Conservation (phyloP, 2,888 invertebrate genomes). For the Acrocyrtus sp. region DNA sequence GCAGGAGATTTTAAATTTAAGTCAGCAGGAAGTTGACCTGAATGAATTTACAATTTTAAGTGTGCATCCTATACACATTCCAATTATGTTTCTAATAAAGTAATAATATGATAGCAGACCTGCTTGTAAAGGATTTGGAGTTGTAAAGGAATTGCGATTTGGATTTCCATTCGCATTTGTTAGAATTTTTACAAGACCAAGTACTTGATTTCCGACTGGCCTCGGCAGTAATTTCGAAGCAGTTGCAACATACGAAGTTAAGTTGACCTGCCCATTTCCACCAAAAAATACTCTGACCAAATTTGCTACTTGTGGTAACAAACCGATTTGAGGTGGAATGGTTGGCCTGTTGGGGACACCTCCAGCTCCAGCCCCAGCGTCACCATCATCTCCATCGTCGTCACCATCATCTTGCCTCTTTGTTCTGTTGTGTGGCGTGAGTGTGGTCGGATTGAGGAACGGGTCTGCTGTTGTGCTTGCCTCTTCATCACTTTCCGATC, state of each 20-base stretch:
- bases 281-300: slow-evolving; percentile 62
- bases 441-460: not conserved
- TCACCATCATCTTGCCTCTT: slow-evolving; percentile 53
- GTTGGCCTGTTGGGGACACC: slow-evolving; percentile 27
- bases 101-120: no score
- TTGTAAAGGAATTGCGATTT: slow-evolving; percentile 43
- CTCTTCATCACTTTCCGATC: slow-evolving; percentile 4
- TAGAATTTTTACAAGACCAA: slow-evolving; percentile 60
- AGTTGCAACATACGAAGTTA: slow-evolving; percentile 60
- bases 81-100: no score
- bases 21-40: slow-evolving; percentile 16
- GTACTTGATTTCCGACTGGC: slow-evolving; percentile 60
- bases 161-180: slow-evolving; percentile 34
- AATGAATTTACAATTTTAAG: not conserved
- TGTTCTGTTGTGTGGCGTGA: slow-evolving; percentile 9
- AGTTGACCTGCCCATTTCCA: slow-evolving; percentile 57
- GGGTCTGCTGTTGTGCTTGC: not conserved
- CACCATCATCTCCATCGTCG: slow-evolving; percentile 49
- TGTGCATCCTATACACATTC: no score
- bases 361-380: slow-evolving; percentile 16
- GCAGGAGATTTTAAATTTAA: slow-evolving; percentile 33
- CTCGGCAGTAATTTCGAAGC: slow-evolving; percentile 57
- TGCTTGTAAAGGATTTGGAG: slow-evolving; percentile 23
- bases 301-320: slow-evolving; percentile 59
- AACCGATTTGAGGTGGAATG: slow-evolving; percentile 46